A percentile compares a stretch with the other conserved stretches of the same genome.
phyloP scores from a whole-genome alignment of 2,888 invertebrate genomes.

The Protophormia terraenovae region DNA sequence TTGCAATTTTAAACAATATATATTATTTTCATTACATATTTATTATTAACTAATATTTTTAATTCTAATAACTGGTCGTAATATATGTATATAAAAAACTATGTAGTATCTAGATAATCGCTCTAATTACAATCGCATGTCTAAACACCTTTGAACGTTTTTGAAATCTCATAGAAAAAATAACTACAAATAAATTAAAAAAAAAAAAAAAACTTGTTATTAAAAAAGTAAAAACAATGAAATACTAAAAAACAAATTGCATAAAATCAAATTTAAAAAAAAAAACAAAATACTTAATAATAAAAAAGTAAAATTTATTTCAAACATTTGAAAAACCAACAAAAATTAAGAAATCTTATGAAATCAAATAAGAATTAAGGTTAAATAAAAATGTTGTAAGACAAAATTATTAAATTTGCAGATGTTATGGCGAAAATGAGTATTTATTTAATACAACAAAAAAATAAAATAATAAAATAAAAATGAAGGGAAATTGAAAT shows the following conservation, averaged over 20 bases:
- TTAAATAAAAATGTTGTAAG: conserved; percentile 12
- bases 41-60: conserved; percentile 17
- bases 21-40: too few species aligned
- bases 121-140: conserved; percentile 68
- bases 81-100: neutral
- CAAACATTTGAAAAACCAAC: conserved; percentile 12
- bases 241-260: conserved; percentile 4
- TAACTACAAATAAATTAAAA: neutral
- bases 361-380: conserved; percentile 52
- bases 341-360: conserved; percentile 38
- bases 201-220: conserved; percentile 34
- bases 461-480: too few species aligned
- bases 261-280: conserved; percentile 4
- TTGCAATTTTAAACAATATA: too few species aligned
- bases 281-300: neutral
- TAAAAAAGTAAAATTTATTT: conserved; percentile 23
- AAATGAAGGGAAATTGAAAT: neutral
- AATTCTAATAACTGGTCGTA: neutral
- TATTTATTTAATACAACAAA: neutral
- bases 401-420: conserved; percentile 7
- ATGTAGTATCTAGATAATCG: conserved; percentile 56
- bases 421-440: conserved; percentile 11
- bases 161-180: conserved; percentile 47
- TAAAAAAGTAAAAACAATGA: conserved; percentile 34
- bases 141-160: conserved; percentile 64